Evolutionary conservation across 2,888 invertebrate species (phyloP).

Genomic region (Hetaerina titia): DNA sequence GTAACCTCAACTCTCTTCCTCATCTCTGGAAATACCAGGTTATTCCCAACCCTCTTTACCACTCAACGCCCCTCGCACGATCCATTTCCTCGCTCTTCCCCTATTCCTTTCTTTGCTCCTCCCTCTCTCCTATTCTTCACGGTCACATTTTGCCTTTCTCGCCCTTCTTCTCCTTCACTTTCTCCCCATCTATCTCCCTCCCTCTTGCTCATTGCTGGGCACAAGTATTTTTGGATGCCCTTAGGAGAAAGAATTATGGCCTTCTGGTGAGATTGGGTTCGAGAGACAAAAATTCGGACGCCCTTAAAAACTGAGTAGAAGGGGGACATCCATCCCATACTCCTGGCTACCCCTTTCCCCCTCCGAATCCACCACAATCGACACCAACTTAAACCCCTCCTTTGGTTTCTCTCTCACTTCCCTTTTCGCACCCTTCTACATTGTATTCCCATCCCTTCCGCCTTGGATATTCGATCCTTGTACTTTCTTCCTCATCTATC

Average conservation of each 20-base stretch:
- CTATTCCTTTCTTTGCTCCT: background rate
- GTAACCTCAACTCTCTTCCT: background rate
- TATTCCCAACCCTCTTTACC: background rate
- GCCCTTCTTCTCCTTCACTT: background rate
- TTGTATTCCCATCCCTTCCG: no score
- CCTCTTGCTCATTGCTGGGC: background rate
- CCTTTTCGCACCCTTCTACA: no score
- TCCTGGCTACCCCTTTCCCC: background rate
- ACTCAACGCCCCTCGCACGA: background rate
- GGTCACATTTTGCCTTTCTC: background rate
- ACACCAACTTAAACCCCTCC: no score
- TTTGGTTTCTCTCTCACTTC: no score
- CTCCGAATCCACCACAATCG: background rate
- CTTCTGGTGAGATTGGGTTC: constrained; percentile 30
- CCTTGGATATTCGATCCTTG: no score
- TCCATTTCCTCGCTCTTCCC: background rate
- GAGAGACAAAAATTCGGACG: background rate
- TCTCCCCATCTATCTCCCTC: background rate
- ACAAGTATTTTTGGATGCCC: background rate
- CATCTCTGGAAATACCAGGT: background rate
- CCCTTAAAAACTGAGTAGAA: background rate
- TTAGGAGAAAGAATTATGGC: constrained; percentile 5
- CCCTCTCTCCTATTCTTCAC: background rate
- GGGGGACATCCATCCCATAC: background rate
- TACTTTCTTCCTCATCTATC: no score